These are phyloP conservation scores for Corbicula japonica DNA, from an alignment of 2,888 invertebrate genomes.

Conservation along the genomic window DNA sequence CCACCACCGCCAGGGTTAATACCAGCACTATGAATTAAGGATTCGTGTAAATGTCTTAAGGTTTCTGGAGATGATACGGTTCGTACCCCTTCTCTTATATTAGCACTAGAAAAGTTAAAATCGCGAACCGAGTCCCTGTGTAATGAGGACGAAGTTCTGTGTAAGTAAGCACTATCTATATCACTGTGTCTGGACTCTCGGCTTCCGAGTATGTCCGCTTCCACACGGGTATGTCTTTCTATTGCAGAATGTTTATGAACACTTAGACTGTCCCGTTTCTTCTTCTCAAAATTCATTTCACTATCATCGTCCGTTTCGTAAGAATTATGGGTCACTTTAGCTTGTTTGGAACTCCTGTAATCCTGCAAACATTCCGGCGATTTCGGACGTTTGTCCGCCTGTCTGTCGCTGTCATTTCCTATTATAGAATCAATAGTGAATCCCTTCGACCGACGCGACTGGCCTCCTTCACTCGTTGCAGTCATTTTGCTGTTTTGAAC, in stretches of 20 bases:
- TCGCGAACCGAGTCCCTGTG: slow-evolving; percentile 55
- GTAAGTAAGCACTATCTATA: slow-evolving; percentile 27
- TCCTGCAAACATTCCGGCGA: slow-evolving; percentile 36
- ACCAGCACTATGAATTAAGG: slow-evolving; percentile 65
- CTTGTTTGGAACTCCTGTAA: slow-evolving; percentile 20
- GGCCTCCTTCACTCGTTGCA: slow-evolving; percentile 57
- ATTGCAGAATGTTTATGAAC: no score
- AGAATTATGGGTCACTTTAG: slow-evolving; percentile 20
- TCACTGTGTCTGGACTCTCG: slow-evolving; percentile 29
- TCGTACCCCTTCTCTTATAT: slow-evolving; percentile 37
- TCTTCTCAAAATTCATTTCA: slow-evolving; percentile 15
- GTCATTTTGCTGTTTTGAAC: slow-evolving; percentile 46
- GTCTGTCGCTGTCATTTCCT: slow-evolving; percentile 68
- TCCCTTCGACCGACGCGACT: slow-evolving; percentile 58
- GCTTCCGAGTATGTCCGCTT: no score
- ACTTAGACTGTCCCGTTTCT: no score
- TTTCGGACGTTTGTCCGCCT: slow-evolving; percentile 52
- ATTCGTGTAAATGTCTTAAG: slow-evolving; percentile 73
- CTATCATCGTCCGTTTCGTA: slow-evolving; percentile 18
- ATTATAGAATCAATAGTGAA: slow-evolving; percentile 76
- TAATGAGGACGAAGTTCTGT: slow-evolving; percentile 41
- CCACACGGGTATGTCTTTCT: no score
- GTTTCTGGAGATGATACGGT: slow-evolving; percentile 55
- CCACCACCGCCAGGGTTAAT: slow-evolving; percentile 28
- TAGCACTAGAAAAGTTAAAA: slow-evolving; percentile 59